phyloP scores from a whole-genome alignment of 2,113 vertebrate genomes.

The Ophiodon elongatus region DNA sequence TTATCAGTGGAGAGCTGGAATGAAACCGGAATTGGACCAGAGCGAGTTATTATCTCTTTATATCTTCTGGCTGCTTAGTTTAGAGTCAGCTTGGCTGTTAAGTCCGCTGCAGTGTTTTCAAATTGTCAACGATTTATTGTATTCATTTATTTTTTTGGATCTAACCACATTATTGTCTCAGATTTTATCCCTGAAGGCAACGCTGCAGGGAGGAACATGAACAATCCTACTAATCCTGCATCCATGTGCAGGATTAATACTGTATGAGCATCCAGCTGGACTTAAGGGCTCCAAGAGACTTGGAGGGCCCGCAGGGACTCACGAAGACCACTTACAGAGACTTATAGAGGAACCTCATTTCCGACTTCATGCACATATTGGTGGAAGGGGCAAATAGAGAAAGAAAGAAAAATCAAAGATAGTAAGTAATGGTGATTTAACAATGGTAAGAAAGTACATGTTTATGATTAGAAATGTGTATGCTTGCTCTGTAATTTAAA shows the following conservation, averaged over 20 bases:
- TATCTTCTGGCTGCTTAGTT: conserved; percentile 19
- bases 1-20: neutral
- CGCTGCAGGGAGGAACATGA: conserved; percentile 25
- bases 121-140: conserved; percentile 14
- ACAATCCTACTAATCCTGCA: conserved; percentile 35
- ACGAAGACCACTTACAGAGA: conserved; percentile 16
- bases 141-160: neutral
- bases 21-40: neutral
- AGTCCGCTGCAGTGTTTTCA: conserved; percentile 7
- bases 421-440: neutral
- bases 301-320: conserved; percentile 2
- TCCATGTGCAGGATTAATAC: conserved; percentile 36
- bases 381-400: neutral
- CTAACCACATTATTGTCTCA: conserved; percentile 25
- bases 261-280: conserved; percentile 27
- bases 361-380: conserved; percentile 2
- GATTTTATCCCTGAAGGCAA: conserved; percentile 20
- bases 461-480: conserved; percentile 16
- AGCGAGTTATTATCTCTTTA: conserved; percentile 19
- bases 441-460: neutral
- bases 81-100: neutral
- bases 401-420: conserved; percentile 1
- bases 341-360: conserved; percentile 7
- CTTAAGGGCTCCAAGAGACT: conserved; percentile 23
- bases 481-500: conserved; percentile 1